Evolutionary conservation across 1,140 invertebrate species (phyloP).

Genomic region (Eumaeus atala): DNA sequence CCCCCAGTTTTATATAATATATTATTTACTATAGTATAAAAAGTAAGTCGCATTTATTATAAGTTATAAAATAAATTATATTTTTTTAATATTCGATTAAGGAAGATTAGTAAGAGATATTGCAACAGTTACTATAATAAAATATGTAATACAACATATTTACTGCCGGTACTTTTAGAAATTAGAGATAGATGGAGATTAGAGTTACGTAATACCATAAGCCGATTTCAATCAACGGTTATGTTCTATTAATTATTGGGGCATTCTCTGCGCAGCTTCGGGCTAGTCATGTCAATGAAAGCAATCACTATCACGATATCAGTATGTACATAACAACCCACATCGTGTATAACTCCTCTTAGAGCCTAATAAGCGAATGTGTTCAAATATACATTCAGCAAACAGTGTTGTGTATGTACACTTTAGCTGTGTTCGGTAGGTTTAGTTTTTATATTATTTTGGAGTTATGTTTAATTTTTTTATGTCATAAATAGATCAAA

Average conservation of each 20-base stretch:
- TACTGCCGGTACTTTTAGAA: background rate
- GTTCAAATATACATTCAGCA: slow-evolving; percentile 28
- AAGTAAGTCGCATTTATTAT: too few species aligned
- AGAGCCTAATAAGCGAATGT: slow-evolving; percentile 37
- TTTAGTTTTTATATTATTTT: background rate
- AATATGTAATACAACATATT: background rate
- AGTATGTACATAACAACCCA: slow-evolving; percentile 32
- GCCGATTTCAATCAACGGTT: slow-evolving; percentile 47
- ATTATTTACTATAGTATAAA: too few species aligned
- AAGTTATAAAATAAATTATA: too few species aligned
- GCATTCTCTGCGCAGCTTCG: slow-evolving; percentile 49
- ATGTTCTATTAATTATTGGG: slow-evolving; percentile 59
- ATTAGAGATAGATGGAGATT: slow-evolving; percentile 4
- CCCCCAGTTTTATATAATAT: too few species aligned
- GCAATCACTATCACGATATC: slow-evolving; percentile 55
- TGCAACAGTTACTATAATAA: too few species aligned
- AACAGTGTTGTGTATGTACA: slow-evolving; percentile 24
- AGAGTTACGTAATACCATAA: slow-evolving; percentile 24
- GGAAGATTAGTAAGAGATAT: too few species aligned
- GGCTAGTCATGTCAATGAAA: slow-evolving; percentile 61
- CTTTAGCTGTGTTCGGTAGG: slow-evolving; percentile 6
- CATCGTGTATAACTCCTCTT: slow-evolving; percentile 33
- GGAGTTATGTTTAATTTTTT: too few species aligned
- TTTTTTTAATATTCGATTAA: too few species aligned
- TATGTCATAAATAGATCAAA: too few species aligned